Base-by-base conservation (phyloP, 1,140 invertebrate species). In the Linepithema humile region DNA sequence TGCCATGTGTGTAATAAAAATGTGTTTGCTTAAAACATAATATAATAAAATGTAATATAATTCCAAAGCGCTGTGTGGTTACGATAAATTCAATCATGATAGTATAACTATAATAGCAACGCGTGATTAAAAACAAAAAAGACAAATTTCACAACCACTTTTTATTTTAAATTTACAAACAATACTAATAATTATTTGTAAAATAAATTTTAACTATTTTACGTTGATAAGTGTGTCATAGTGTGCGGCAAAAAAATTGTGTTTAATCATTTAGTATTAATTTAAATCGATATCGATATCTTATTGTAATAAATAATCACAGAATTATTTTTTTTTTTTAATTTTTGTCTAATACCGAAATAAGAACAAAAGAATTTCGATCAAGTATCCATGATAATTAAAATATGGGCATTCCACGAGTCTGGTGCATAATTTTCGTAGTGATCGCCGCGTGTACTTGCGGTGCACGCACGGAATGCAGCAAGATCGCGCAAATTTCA, bases 391-490 rank as follows among this genome's bases (percentile, higher is more conserved):
- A 53, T 38, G 12, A 12, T 9, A 35, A 10, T 48, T 17, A 3
- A 45, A n/a, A 6, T n/a, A 88, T 88, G 86, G 48, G 35, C 4
- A 53, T 69, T 7, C 3, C 35, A n/a, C 65, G 53, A 83, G 60
- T 29, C 20, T 91, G 89, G 72, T 45, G 92, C 38, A 64, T 91
- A 62, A 73, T 88, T 12, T 55, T 93, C 6, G 88, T 50, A 2
- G 83, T 94, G 10, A 70, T 91, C 1, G 89, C 82, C 6, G 92
- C 91, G 29, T 94, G 93, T 62, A 94, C 92, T 6, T 94, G 93
- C 60, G 91, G 93, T 2, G 92, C 62, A 7, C 90, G 87, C 5
- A 89, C 92, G 6, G 92, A 94, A 78, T 94, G 93, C 70, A 74
- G 86, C 17, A 85, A 67, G 38, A 86, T 82, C 29, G 85, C 88